Base-by-base conservation (phyloP, 1,140 invertebrate genomes). In the Bombyx mori region DNA sequence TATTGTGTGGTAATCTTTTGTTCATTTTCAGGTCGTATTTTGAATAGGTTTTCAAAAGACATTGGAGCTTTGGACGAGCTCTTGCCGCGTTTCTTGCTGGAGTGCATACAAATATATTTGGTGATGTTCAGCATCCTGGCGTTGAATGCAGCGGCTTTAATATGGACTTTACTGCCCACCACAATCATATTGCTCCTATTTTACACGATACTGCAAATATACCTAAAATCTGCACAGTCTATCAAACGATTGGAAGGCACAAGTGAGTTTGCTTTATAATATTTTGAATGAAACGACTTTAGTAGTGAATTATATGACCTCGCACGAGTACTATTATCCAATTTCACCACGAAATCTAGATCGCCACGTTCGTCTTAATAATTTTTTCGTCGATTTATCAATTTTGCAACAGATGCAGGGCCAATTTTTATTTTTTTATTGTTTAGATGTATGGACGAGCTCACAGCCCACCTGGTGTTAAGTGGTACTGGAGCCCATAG, bases 171-270 rank as follows among this genome's bases (percentile, higher is more conserved):
- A 2, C 72, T 93, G 7, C 92, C 95, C 0, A 91, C 93, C 0
- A 63, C 92, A 0, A 79, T 94, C 12, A 88, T 98, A 2, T 86
- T 89, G 3, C 68, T 91, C 0, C 61, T 96, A 0, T 96, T 97
- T 71, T 91, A 93, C 57, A 90, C 90, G 58, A 90, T 96, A 10
- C 84, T 96, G 12, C 89, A 91, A 60, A 91, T 96, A 57, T 98
- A 97, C 75, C 82, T 98, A 8, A 91, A 91, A 52, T 95, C 94
- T 0, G 95, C 95, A 1, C 91, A 96, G 65, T 95, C 95, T 70
- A 90, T 97, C 7, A 97, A 97, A 79, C 88, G 95, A 54, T 78
- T 97, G 12, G 96, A 98, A 88, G 94, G 94, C 73, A 93, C 92
- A 59, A 91, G 93, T 94, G 85, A 90, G 79, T 79, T 35, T 35